Base-by-base conservation (phyloP, 2,113 vertebrate genomes). In the Gasterosteus nipponicus region DNA sequence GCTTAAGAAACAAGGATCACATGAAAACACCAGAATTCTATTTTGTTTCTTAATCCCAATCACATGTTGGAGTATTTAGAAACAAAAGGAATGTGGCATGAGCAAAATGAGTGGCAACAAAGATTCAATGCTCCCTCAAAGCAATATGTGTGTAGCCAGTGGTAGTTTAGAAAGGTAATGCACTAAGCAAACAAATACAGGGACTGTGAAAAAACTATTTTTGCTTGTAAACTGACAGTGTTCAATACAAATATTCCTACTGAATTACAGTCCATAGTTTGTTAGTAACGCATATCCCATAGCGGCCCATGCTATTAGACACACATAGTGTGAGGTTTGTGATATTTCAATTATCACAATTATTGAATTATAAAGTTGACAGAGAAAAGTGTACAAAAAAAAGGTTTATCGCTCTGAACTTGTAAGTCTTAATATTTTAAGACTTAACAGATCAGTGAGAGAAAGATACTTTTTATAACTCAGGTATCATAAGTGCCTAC, bases 41-140 rank as follows among this genome's bases (percentile, higher is more conserved):
- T 70, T 68, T n/a, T 57, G 18, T n/a, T 51, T 80, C 29, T 59
- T 90, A 89, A 87, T 86, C 86, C 78, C 59, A 72, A 78, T 86
- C 88, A 90, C 89, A 83, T 83, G 89, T 53, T 68, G 19, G 11
- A 19, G 56, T 69, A 75, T 75, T 78, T 69, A 69, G 63, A 39
- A 26, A 76, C 68, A 26, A 16, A 53, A 83, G 71, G 84, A 89
- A 88, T 91, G 88, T 79, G 64, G 49, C 33, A 42, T 58, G 33
- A 81, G 44, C 44, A 26, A 26, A 16, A 46, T 38, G 12, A 42
- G 14, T 57, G 26, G 6, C 31, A 41, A 12, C 9, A 7, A 49
- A 33, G 6, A 73, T 7, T 69, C 0, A 80, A 2, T 7, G 22
- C 16, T 69, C 57, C 51, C 33, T 29, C 39, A 60, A 15, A 66